phyloP scores from a whole-genome alignment of 2,113 vertebrate species.

The Lycaon pictus region DNA sequence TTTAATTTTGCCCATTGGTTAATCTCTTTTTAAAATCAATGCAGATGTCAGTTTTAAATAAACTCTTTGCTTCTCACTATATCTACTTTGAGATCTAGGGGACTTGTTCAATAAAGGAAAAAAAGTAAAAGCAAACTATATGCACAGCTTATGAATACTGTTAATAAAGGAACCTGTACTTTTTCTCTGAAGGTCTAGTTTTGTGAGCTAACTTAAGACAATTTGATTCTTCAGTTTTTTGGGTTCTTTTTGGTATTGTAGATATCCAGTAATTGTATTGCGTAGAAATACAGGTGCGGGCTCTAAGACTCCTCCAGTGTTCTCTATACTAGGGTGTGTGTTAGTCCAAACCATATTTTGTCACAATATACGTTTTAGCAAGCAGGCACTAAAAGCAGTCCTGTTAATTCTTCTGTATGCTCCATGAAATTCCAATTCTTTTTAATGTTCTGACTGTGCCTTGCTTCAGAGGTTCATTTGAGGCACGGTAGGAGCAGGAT shows the following conservation, averaged over 20 bases:
- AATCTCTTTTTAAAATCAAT: neutral
- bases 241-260: neutral
- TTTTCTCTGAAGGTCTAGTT: neutral
- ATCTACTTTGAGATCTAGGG: constrained; percentile 33
- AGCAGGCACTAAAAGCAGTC: neutral
- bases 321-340: neutral
- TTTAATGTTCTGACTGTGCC: neutral
- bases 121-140: neutral
- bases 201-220: neutral
- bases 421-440: neutral
- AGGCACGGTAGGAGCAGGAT: neutral
- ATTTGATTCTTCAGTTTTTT: neutral
- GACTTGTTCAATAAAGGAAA: constrained; percentile 14
- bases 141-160: neutral
- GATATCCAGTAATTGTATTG: neutral
- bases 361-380: neutral
- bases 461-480: neutral
- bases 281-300: neutral
- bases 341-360: neutral
- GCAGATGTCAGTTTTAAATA: neutral
- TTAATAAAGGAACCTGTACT: neutral
- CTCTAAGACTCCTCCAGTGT: neutral
- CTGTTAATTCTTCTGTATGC: neutral
- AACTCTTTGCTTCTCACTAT: neutral
- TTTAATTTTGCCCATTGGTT: neutral